Percentiles rank a stretch among this genome's conserved stretches.
phyloP scores from a whole-genome alignment of 2,113 vertebrate genomes.

The Hemicordylus capensis region DNA sequence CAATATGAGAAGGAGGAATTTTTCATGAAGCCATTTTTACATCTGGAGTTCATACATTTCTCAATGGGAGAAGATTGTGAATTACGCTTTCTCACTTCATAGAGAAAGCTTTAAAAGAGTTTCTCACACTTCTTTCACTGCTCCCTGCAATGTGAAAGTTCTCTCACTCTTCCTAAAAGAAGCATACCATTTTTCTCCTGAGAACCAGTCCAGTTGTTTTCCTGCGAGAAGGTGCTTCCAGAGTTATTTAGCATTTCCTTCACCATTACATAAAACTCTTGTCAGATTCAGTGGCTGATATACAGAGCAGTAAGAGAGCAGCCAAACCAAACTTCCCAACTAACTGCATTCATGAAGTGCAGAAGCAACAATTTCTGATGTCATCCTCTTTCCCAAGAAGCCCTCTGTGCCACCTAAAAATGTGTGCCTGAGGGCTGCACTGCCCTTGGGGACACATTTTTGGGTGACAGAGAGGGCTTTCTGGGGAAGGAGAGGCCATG shows the following conservation, averaged over 20 bases:
- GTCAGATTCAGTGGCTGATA: background rate
- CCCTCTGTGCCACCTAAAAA: no score
- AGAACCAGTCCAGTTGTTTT: background rate
- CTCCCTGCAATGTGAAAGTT: background rate
- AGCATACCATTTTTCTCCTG: background rate
- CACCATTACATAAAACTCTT: background rate
- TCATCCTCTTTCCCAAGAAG: no score
- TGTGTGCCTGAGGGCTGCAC: no score
- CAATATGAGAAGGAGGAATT: background rate
- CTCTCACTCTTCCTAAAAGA: background rate
- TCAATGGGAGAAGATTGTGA: background rate
- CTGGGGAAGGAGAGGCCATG: no score
- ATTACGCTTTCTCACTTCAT: background rate
- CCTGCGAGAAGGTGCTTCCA: background rate
- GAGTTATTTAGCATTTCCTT: background rate
- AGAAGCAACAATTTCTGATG: no score
- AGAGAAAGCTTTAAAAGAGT: background rate
- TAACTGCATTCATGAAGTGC: no score
- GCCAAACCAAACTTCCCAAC: no score
- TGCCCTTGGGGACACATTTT: no score
- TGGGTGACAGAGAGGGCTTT: no score
- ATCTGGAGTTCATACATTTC: background rate
- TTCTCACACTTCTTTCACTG: background rate
- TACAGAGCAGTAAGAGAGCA: no score
- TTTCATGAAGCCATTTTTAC: background rate